Conservation (phyloP, 2,797 vertebrate genomes). For the Lacerta bilineata region DNA sequence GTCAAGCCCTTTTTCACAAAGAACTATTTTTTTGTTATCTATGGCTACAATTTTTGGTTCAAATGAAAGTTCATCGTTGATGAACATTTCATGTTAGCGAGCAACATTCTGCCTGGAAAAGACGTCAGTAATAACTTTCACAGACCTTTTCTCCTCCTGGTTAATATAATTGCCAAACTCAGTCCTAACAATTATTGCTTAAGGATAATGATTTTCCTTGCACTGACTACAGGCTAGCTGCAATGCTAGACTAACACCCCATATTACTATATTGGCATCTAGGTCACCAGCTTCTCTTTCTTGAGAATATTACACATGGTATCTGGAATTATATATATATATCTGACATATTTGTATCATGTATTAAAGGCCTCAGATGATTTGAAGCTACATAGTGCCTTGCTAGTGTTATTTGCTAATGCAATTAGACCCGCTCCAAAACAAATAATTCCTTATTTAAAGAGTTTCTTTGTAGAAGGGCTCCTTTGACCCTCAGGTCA, state of each 20-base stretch:
- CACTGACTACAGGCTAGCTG: conserved; percentile 2
- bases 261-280: background rate
- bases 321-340: background rate
- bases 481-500: background rate
- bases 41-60: background rate
- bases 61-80: conserved; percentile 12
- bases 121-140: background rate
- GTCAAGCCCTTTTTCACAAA: conserved; percentile 14
- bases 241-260: background rate
- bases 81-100: background rate
- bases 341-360: background rate
- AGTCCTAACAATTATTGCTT: background rate
- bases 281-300: background rate
- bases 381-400: background rate
- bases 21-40: background rate
- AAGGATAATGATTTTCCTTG: background rate
- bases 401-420: background rate
- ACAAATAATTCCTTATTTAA: background rate
- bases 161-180: conserved; percentile 13
- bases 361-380: background rate
- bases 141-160: conserved; percentile 1
- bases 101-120: background rate
- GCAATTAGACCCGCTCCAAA: background rate
- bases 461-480: background rate
- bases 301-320: background rate